Percentiles rank a stretch among this genome's conserved stretches.
These are phyloP conservation scores for Xenops minutus DNA, from an alignment of 2,797 vertebrate species.

Conservation along the genomic window DNA sequence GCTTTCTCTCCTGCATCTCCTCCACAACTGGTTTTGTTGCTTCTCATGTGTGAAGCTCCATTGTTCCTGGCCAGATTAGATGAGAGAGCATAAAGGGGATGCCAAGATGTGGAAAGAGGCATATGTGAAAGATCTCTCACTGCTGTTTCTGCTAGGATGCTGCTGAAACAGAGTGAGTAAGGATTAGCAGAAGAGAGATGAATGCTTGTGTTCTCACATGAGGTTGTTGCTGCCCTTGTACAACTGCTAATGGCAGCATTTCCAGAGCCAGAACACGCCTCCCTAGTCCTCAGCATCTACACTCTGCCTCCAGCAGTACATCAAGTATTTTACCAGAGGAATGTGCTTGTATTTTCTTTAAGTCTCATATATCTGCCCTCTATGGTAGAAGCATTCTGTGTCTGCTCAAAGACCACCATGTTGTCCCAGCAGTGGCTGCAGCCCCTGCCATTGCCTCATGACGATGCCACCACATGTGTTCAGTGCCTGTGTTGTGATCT, in stretches of 20 bases:
- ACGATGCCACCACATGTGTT: background rate
- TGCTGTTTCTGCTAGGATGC: background rate
- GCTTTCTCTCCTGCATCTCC: background rate
- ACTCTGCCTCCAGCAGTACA: background rate
- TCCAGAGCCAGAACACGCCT: background rate
- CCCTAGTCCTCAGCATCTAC: background rate
- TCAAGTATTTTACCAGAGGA: background rate
- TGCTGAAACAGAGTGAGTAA: background rate
- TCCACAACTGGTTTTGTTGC: background rate
- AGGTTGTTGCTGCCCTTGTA: background rate
- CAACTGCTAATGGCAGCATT: background rate
- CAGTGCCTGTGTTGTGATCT: accelerated
- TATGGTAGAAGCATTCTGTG: background rate
- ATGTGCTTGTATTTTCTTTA: background rate
- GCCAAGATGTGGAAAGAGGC: background rate
- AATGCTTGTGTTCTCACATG: background rate
- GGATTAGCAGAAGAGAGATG: background rate
- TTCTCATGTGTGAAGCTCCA: background rate
- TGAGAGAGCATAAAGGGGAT: background rate
- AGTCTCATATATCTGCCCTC: background rate
- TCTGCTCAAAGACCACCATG: background rate
- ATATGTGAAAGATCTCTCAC: background rate
- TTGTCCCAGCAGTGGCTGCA: background rate
- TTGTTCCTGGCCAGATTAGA: background rate
- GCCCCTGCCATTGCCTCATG: background rate